phyloP scores from a whole-genome alignment of 1,140 invertebrate genomes.

The Pomphorhynchus laevis region DNA sequence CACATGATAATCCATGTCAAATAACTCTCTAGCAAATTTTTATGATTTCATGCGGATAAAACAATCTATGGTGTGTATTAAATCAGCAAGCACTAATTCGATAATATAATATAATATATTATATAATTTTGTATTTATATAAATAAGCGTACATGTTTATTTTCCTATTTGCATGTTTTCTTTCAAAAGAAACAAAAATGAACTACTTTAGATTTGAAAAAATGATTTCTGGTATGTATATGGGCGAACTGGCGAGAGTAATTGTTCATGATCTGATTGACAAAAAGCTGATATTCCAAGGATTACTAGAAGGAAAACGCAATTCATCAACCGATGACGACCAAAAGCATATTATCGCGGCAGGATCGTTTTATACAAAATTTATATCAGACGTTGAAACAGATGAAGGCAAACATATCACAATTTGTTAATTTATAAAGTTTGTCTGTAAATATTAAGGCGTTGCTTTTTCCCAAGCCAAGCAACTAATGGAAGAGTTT shows the following conservation, averaged over 20 bases:
- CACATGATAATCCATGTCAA: too few species aligned
- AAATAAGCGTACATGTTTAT: not conserved
- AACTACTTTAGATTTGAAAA: constrained; percentile 45
- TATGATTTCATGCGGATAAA: too few species aligned
- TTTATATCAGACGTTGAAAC: constrained; percentile 13
- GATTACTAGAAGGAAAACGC: constrained; percentile 17
- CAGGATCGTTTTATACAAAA: constrained; percentile 15
- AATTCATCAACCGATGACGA: too few species aligned
- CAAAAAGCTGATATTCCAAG: constrained; percentile 35
- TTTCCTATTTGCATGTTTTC: constrained; percentile 8
- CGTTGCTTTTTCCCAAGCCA: constrained; percentile 32
- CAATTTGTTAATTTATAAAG: not conserved
- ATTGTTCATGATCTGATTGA: constrained; percentile 37
- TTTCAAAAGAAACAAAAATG: too few species aligned
- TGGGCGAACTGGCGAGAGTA: constrained; percentile 31
- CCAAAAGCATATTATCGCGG: constrained; percentile 16
- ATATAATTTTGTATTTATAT: not conserved
- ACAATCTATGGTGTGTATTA: too few species aligned
- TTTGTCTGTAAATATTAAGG: not conserved
- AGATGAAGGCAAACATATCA: not conserved
- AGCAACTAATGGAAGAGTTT: constrained; percentile 46
- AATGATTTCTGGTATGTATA: constrained; percentile 69
- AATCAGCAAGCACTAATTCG: too few species aligned
- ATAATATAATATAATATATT: too few species aligned
- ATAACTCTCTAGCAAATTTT: too few species aligned